Conservation (phyloP, 2,113 vertebrate species). For the Cynocephalus volans region DNA sequence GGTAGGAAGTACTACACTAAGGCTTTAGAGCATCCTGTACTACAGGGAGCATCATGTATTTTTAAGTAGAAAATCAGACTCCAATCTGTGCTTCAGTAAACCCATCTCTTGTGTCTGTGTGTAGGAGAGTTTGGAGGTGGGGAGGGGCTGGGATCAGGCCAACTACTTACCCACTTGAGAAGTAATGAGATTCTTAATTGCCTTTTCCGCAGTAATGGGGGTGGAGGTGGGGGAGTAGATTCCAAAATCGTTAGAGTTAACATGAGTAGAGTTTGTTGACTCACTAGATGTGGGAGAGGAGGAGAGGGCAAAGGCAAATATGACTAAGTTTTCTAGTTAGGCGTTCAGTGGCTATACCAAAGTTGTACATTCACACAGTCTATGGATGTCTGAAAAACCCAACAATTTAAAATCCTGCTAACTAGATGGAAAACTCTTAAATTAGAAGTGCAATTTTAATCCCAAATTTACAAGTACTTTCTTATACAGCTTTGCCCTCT, state of each 20-base stretch:
- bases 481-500: constrained; percentile 43
- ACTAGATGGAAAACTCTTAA: constrained; percentile 53
- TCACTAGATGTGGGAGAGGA: constrained; percentile 55
- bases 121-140: constrained; percentile 53
- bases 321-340: constrained; percentile 10
- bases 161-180: constrained; percentile 13
- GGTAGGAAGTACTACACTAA: background rate
- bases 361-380: background rate
- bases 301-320: background rate
- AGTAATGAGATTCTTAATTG: constrained; percentile 44
- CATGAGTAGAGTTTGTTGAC: background rate
- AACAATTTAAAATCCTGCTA: background rate
- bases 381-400: constrained; percentile 24
- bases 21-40: background rate
- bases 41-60: background rate
- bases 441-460: constrained; percentile 43
- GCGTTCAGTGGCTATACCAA: background rate
- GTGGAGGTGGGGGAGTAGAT: background rate
- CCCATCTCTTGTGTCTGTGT: background rate
- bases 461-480: background rate
- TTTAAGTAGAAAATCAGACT: background rate
- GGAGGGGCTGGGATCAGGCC: background rate
- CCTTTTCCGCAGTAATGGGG: background rate
- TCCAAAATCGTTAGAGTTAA: background rate
- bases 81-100: constrained; percentile 7